Conservation (phyloP, 2,888 invertebrate genomes). For the Scaptodrosophila latifasciaeformis region DNA sequence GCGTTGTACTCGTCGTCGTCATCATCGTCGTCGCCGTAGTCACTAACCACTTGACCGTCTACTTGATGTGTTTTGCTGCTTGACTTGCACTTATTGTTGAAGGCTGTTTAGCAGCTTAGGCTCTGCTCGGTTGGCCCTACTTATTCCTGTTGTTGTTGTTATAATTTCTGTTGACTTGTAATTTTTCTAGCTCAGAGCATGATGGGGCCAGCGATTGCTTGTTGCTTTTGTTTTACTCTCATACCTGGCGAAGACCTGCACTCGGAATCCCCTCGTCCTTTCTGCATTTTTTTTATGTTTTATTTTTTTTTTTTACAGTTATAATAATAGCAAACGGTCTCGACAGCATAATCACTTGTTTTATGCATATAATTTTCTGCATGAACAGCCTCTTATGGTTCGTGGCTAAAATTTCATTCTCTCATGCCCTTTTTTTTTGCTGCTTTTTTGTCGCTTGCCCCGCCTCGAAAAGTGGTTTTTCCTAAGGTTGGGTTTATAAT, state of each 20-base stretch:
- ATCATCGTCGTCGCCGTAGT: too few species aligned
- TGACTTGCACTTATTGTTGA: constrained; percentile 48
- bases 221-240: background rate
- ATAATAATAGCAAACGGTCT: constrained; percentile 52
- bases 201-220: constrained; percentile 13
- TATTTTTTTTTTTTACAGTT: constrained; percentile 35
- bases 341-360: constrained; percentile 63
- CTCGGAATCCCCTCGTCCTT: too few species aligned
- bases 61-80: constrained; percentile 17
- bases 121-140: background rate
- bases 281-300: background rate
- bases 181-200: constrained; percentile 31
- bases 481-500: too few species aligned
- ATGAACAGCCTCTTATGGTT: constrained; percentile 44
- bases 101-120: constrained; percentile 35
- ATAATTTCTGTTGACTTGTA: constrained; percentile 29
- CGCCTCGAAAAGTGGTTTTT: constrained; percentile 34
- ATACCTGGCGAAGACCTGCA: too few species aligned
- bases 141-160: constrained; percentile 15
- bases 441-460: background rate
- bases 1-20: background rate
- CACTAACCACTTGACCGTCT: background rate
- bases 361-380: constrained; percentile 68
- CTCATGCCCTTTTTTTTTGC: background rate
- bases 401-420: background rate